Evolutionary conservation across 2,888 invertebrate species (phyloP).

Genomic region (Ceramica pisi): DNA sequence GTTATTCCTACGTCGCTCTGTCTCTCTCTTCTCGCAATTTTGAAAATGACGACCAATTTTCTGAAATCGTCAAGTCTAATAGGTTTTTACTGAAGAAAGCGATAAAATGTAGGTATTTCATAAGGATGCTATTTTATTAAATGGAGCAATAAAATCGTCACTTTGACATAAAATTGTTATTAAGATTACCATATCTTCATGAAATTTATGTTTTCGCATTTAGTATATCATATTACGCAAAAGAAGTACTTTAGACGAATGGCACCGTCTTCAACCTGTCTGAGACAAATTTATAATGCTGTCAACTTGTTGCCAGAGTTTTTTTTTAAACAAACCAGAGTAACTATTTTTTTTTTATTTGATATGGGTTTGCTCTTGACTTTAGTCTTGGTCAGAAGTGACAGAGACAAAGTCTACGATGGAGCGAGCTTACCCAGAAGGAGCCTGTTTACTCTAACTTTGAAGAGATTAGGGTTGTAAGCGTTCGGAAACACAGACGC

Average conservation of each 20-base stretch:
- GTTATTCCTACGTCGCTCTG: too few relatives aligned
- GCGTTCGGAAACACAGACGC: too few relatives aligned
- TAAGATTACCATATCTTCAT: constrained; percentile 22
- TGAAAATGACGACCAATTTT: background rate
- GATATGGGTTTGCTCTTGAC: too few relatives aligned
- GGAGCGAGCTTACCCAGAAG: too few relatives aligned
- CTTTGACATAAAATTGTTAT: constrained; percentile 9
- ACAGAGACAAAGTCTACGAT: too few relatives aligned
- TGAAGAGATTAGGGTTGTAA: too few relatives aligned
- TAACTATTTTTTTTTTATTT: too few relatives aligned
- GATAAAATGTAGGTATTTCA: constrained; percentile 22
- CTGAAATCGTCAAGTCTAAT: constrained; percentile 19
- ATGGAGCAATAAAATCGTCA: constrained; percentile 35
- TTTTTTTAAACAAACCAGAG: background rate
- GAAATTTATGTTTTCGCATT: constrained; percentile 9
- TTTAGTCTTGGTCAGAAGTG: too few relatives aligned
- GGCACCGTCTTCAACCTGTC: background rate
- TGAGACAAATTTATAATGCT: background rate
- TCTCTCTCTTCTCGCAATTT: too few relatives aligned
- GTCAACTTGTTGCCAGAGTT: background rate
- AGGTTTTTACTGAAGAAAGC: constrained; percentile 2
- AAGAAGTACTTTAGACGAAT: background rate
- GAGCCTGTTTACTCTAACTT: too few relatives aligned
- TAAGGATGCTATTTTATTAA: constrained; percentile 23
- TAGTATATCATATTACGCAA: constrained; percentile 7